A percentile compares a stretch with the other conserved stretches of the same genome.
Conservation (phyloP, 2,113 vertebrate species). For the Pseudorasbora parva region DNA sequence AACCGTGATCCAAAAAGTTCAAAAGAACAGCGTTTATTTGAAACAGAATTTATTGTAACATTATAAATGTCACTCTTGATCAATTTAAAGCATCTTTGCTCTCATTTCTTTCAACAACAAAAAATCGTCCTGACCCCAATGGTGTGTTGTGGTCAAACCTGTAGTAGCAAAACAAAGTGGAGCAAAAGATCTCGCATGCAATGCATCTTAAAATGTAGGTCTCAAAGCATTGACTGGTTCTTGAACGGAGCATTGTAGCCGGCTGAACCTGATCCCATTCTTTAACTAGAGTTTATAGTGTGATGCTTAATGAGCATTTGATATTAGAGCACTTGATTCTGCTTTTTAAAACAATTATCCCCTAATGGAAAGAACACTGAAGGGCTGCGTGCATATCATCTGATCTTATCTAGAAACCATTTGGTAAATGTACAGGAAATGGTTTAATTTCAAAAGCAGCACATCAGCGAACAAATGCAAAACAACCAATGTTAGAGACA, state of each 20-base stretch:
- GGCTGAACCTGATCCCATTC: background rate
- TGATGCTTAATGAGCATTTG: background rate
- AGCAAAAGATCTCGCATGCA: background rate
- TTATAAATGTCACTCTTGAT: background rate
- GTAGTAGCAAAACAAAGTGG: slow-evolving; percentile 42
- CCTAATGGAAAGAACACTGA: background rate
- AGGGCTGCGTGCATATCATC: slow-evolving; percentile 18
- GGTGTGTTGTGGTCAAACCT: background rate
- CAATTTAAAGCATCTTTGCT: background rate
- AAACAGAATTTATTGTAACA: background rate
- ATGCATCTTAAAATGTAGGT: background rate
- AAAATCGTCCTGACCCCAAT: background rate
- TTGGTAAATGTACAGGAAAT: slow-evolving; percentile 65
- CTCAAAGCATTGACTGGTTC: background rate
- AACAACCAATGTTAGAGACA: background rate
- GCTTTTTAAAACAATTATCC: background rate
- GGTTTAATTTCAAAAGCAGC: slow-evolving; percentile 21
- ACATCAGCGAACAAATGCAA: background rate
- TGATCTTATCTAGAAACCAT: slow-evolving; percentile 51
- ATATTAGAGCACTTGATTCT: background rate
- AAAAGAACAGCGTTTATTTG: background rate
- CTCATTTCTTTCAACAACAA: background rate
- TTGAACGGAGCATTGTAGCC: background rate
- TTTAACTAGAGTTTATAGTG: background rate
- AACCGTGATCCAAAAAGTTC: background rate